phyloP scores from a whole-genome alignment of 2,888 invertebrate genomes.

The Linyphia triangularis region DNA sequence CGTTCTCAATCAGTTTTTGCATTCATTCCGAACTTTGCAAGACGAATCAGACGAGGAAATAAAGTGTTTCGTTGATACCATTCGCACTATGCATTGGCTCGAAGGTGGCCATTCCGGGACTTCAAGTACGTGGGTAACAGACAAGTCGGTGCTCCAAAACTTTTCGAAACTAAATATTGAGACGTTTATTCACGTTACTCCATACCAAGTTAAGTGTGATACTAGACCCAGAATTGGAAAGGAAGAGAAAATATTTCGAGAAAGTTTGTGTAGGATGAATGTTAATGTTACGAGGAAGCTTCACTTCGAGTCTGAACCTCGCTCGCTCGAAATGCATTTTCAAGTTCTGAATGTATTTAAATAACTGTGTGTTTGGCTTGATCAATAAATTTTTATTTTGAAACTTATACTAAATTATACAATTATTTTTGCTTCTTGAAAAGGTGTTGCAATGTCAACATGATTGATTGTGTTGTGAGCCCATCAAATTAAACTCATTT shows the following conservation, averaged over 20 bases:
- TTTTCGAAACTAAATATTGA: constrained; percentile 86
- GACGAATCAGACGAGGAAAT: constrained; percentile 67
- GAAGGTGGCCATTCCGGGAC: constrained; percentile 95
- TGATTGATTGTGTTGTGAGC: too few species aligned
- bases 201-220: constrained; percentile 92
- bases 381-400: too few species aligned
- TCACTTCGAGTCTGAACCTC: constrained; percentile 83
- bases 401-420: too few species aligned
- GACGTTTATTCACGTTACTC: constrained; percentile 90
- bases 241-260: constrained; percentile 89
- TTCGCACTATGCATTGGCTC: constrained; percentile 91
- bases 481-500: too few species aligned
- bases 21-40: constrained; percentile 81
- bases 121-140: constrained; percentile 92
- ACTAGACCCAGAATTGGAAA: constrained; percentile 90
- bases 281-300: constrained; percentile 84
- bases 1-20: constrained; percentile 92
- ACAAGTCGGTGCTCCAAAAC: constrained; percentile 86
- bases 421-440: too few species aligned
- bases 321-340: constrained; percentile 88
- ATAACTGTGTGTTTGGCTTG: too few species aligned
- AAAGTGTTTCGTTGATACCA: constrained; percentile 80
- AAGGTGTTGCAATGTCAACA: too few species aligned
- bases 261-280: constrained; percentile 84
- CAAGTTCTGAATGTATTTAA: constrained; percentile 82